phyloP scores from a whole-genome alignment of 2,113 vertebrate species.

The Stegastes partitus region DNA sequence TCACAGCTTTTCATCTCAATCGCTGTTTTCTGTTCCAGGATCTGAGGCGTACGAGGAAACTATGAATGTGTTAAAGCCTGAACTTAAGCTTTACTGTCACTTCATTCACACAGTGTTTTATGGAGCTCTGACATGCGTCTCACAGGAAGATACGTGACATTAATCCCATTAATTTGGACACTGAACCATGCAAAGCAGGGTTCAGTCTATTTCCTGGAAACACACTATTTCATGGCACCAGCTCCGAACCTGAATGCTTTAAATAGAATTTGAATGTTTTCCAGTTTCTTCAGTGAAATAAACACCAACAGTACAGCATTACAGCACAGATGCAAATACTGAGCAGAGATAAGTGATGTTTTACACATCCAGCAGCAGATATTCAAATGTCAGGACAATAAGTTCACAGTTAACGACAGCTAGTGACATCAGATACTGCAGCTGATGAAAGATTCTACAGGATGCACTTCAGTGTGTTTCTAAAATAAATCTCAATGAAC shows the following conservation, averaged over 20 bases:
- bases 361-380: background rate
- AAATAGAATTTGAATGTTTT: conserved; percentile 55
- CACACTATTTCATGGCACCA: background rate
- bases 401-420: background rate
- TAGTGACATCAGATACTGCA: background rate
- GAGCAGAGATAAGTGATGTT: background rate
- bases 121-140: background rate
- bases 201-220: background rate
- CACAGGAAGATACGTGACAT: background rate
- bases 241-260: conserved; percentile 4
- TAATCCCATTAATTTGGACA: conserved; percentile 27
- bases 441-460: background rate
- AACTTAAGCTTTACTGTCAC: background rate
- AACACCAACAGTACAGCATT: background rate
- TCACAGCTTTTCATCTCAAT: conserved; percentile 6
- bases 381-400: conserved; percentile 6
- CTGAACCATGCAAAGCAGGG: background rate
- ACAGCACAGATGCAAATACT: background rate
- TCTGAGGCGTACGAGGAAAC: too few relatives aligned
- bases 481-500: too few relatives aligned
- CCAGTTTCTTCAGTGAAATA: background rate
- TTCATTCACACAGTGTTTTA: background rate
- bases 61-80: background rate
- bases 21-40: background rate
- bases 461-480: too few relatives aligned